A percentile compares a stretch with the other conserved stretches of the same genome.
These are phyloP conservation scores for Sarcophaga carnaria DNA, from an alignment of 2,888 invertebrate genomes.

Conservation along the genomic window DNA sequence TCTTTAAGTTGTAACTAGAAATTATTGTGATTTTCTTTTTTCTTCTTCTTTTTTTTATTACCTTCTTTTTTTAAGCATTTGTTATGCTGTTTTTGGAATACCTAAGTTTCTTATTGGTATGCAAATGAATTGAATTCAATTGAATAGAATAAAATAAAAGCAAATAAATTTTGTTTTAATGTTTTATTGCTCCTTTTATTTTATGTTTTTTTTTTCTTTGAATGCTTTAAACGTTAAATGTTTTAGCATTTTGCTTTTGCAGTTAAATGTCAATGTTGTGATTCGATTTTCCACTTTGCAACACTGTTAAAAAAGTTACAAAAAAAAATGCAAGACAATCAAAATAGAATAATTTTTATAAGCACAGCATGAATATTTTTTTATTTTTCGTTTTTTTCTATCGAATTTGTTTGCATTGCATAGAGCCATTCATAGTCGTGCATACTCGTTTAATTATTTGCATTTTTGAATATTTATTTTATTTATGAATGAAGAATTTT, in stretches of 20 bases:
- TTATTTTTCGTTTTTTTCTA: neutral
- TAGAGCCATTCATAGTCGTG: too few species aligned
- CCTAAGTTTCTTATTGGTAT: slow-evolving; percentile 69
- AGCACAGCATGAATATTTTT: slow-evolving; percentile 55
- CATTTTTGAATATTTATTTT: slow-evolving; percentile 38
- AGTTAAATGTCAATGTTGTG: slow-evolving; percentile 58
- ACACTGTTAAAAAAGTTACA: slow-evolving; percentile 22
- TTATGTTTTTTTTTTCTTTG: slow-evolving; percentile 22
- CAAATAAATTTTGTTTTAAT: slow-evolving; percentile 23
- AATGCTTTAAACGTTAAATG: neutral
- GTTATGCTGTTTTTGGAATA: slow-evolving; percentile 78
- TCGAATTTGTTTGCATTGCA: slow-evolving; percentile 7
- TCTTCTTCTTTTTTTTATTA: slow-evolving; percentile 43
- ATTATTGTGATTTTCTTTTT: slow-evolving; percentile 74
- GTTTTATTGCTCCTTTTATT: slow-evolving; percentile 25
- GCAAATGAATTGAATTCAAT: slow-evolving; percentile 39
- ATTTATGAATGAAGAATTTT: slow-evolving; percentile 32
- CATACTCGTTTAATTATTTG: too few species aligned
- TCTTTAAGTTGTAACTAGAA: slow-evolving; percentile 59
- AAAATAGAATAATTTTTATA: slow-evolving; percentile 10
- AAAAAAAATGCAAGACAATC: neutral
- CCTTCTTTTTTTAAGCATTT: slow-evolving; percentile 73
- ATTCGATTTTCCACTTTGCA: slow-evolving; percentile 23
- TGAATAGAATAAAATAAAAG: slow-evolving; percentile 26
- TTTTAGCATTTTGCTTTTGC: slow-evolving; percentile 54